Percentiles rank a stretch among this genome's conserved stretches.
Conservation (phyloP, 2,113 vertebrate genomes). For the Butorides virescens region DNA sequence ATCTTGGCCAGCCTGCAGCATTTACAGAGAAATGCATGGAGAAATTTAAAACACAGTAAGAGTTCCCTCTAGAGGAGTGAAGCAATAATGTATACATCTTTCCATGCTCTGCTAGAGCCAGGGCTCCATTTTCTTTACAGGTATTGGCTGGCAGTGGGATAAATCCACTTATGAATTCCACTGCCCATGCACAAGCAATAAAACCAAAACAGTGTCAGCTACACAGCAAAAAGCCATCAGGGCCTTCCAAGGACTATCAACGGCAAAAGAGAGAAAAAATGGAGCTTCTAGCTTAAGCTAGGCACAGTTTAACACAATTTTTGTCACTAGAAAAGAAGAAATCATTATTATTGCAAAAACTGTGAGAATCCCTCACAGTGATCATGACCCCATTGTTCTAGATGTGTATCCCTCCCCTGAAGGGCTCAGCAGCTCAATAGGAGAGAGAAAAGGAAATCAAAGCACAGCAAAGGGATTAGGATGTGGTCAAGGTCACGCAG, state of each 20-base stretch:
- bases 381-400: fast-evolving
- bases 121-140: neutral
- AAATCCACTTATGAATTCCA: neutral
- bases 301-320: neutral
- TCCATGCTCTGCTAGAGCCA: neutral
- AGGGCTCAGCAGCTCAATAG: neutral
- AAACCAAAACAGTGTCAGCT: neutral
- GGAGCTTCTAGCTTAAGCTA: neutral
- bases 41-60: neutral
- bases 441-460: neutral
- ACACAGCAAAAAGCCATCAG: neutral
- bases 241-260: neutral
- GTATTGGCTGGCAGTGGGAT: neutral
- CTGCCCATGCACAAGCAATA: neutral
- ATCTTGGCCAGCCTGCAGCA: neutral
- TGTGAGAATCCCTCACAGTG: neutral
- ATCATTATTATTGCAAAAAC: neutral
- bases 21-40: neutral
- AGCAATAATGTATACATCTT: neutral
- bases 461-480: neutral
- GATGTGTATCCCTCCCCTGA: neutral
- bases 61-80: constrained; percentile 56
- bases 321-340: neutral
- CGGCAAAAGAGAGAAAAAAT: neutral
- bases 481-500: neutral